Evolutionary conservation across 2,888 invertebrate genomes (phyloP).

Genomic region (Mythimna lalbum): DNA sequence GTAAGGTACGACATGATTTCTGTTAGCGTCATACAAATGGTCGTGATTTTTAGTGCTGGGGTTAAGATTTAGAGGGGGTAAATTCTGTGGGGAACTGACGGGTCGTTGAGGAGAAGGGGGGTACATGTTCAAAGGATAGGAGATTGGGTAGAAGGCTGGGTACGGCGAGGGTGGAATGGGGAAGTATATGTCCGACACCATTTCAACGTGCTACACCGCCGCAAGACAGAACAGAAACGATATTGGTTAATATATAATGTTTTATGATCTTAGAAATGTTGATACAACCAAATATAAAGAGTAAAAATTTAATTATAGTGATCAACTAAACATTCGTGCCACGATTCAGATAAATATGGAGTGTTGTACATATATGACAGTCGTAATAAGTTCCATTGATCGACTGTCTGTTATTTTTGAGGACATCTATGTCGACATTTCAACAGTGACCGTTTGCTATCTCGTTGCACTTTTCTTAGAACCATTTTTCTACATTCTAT

Average conservation of each 20-base stretch:
- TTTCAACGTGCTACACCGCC: slow-evolving; percentile 93
- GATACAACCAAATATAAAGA: slow-evolving; percentile 49
- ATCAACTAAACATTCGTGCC: not conserved
- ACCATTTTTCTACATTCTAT: not conserved
- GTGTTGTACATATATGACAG: no score
- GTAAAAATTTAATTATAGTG: not conserved
- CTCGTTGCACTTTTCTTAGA: not conserved
- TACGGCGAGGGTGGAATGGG: slow-evolving; percentile 88
- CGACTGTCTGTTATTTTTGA: no score
- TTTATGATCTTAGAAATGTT: slow-evolving; percentile 62
- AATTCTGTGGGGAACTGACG: slow-evolving; percentile 81
- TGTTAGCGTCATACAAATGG: slow-evolving; percentile 90
- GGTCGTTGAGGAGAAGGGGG: slow-evolving; percentile 79
- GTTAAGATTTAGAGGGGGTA: slow-evolving; percentile 73
- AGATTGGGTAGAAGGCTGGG: slow-evolving; percentile 86
- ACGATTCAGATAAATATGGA: no score
- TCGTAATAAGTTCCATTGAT: not conserved
- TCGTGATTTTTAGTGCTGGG: slow-evolving; percentile 82
- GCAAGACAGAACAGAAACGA: slow-evolving; percentile 89
- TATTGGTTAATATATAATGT: slow-evolving; percentile 82
- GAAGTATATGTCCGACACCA: slow-evolving; percentile 94
- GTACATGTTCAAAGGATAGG: slow-evolving; percentile 88
- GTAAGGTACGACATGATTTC: slow-evolving; percentile 88
- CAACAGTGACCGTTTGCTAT: not conserved
- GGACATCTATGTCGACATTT: no score